phyloP scores from a whole-genome alignment of 2,797 vertebrate species.

The Myripristis murdjan region DNA sequence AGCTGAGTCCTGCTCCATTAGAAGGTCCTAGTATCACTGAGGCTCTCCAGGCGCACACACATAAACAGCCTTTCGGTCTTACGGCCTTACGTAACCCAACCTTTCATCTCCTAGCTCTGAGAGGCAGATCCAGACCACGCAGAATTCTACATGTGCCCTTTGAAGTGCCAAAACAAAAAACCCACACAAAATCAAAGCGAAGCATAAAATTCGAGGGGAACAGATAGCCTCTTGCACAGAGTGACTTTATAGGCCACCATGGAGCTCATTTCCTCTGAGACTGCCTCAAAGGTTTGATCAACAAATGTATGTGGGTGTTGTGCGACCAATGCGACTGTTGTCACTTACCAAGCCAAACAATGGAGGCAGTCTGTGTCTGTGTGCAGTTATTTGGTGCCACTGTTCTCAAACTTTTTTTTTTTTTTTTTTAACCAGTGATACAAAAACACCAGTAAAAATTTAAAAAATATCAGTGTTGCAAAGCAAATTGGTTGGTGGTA shows the following conservation, averaged over 20 bases:
- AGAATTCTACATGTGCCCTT: slow-evolving; percentile 59
- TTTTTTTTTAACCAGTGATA: neutral
- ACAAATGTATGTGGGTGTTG: slow-evolving; percentile 48
- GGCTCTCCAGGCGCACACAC: slow-evolving; percentile 57
- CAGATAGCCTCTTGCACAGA: slow-evolving; percentile 34
- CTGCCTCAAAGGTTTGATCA: slow-evolving; percentile 28
- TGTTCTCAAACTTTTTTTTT: slow-evolving; percentile 24
- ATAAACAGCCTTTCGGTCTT: slow-evolving; percentile 60
- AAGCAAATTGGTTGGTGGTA: slow-evolving; percentile 8
- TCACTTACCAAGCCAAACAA: slow-evolving; percentile 39
- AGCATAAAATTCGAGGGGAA: slow-evolving; percentile 21
- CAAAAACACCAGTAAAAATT: slow-evolving; percentile 37
- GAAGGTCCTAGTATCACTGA: slow-evolving; percentile 64
- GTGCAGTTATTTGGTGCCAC: slow-evolving; percentile 24
- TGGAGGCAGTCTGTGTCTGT: slow-evolving; percentile 24
- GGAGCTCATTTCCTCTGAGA: slow-evolving; percentile 42
- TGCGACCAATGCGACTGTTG: neutral
- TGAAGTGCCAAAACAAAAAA: slow-evolving; percentile 63
- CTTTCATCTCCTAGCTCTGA: slow-evolving; percentile 70
- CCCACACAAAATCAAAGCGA: slow-evolving; percentile 53
- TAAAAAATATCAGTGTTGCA: slow-evolving; percentile 14
- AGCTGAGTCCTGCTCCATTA: slow-evolving; percentile 61
- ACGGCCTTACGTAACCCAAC: slow-evolving; percentile 70
- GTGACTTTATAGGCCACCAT: slow-evolving; percentile 44
- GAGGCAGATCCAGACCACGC: slow-evolving; percentile 67